Conservation (phyloP, 2,888 invertebrate genomes). For the Patella pellucida region DNA sequence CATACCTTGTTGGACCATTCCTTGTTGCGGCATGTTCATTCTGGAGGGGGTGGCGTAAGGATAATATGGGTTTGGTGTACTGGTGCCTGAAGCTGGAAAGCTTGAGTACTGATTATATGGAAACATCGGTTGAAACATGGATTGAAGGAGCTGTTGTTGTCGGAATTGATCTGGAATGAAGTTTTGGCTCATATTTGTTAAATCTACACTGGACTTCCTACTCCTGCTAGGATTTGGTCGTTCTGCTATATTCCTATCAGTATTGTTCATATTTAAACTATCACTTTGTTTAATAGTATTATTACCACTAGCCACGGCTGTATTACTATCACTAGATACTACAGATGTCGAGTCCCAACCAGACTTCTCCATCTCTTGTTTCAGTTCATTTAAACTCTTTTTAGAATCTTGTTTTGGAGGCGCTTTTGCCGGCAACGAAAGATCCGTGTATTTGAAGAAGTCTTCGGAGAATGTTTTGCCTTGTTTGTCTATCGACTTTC, state of each 20-base stretch:
- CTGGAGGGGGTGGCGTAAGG: neutral
- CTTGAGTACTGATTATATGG: neutral
- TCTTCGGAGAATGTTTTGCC: conserved; percentile 29
- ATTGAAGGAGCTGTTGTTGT: conserved; percentile 23
- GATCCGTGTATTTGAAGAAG: conserved; percentile 35
- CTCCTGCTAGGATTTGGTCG: conserved; percentile 31
- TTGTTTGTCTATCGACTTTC: conserved; percentile 19
- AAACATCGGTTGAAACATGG: conserved; percentile 18
- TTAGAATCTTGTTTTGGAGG: conserved; percentile 27
- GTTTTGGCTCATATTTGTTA: conserved; percentile 34
- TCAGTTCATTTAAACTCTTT: conserved; percentile 38
- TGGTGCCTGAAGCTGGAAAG: neutral
- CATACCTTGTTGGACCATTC: neutral
- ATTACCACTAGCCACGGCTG: neutral
- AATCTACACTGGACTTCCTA: conserved; percentile 42
- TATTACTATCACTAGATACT: neutral
- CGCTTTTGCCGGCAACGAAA: conserved; percentile 18
- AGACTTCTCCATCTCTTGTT: conserved; percentile 31
- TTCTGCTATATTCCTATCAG: too few relatives aligned
- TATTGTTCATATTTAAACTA: too few relatives aligned
- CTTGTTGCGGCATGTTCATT: neutral
- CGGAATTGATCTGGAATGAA: conserved; percentile 37
- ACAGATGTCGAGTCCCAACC: conserved; percentile 13
- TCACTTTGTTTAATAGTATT: too few relatives aligned
- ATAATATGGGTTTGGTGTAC: neutral